Percentiles rank a stretch among this genome's conserved stretches.
phyloP scores from a whole-genome alignment of 2,113 vertebrate genomes.

The Gallinago media region DNA sequence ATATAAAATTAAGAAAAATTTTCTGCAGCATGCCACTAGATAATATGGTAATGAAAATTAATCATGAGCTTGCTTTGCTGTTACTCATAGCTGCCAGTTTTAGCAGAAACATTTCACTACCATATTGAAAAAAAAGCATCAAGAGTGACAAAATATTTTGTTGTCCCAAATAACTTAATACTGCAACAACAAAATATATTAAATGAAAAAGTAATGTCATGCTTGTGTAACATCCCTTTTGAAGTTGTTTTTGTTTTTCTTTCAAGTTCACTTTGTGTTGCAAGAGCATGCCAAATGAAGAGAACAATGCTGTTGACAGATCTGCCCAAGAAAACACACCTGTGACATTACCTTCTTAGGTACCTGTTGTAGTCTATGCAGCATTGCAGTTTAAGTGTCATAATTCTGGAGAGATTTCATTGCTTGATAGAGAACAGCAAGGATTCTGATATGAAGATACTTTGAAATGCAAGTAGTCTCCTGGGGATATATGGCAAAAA shows the following conservation, averaged over 20 bases:
- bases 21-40: neutral
- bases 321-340: neutral
- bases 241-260: neutral
- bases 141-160: neutral
- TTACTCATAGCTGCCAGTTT: neutral
- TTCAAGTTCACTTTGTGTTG: neutral
- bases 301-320: neutral
- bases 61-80: neutral
- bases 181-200: neutral
- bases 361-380: neutral
- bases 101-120: neutral
- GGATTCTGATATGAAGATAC: neutral
- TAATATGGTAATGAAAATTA: slow-evolving; percentile 20
- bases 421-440: neutral
- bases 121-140: neutral
- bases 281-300: neutral
- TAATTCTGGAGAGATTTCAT: neutral
- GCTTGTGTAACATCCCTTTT: neutral
- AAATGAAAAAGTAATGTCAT: neutral
- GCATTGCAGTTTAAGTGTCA: neutral
- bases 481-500: neutral
- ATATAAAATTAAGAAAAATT: neutral
- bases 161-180: neutral
- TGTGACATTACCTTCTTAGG: neutral
- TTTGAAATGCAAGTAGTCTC: neutral